phyloP scores from a whole-genome alignment of 2,113 vertebrate species.

The Corydoras sp. region DNA sequence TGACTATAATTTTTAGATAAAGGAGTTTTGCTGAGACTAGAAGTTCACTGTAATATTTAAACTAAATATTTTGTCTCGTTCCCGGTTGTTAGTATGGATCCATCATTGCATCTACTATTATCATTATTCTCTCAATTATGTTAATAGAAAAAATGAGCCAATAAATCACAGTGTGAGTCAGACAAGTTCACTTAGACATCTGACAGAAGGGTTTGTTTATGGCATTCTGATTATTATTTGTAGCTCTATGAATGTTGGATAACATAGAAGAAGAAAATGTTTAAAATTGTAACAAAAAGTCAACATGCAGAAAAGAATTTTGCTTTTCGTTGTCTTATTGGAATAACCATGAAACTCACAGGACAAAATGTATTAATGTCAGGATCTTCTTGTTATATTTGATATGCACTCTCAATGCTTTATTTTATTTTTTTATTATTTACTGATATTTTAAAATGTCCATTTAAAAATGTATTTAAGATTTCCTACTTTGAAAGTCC shows the following conservation, averaged over 20 bases:
- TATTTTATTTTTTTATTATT: too few species aligned
- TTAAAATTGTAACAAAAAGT: slow-evolving; percentile 2
- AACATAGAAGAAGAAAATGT: background rate
- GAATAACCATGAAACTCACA: too few species aligned
- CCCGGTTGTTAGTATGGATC: background rate
- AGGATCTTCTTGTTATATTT: too few species aligned
- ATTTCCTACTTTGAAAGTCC: too few species aligned
- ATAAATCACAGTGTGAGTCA: background rate
- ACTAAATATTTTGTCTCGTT: background rate
- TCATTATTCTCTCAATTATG: too few species aligned
- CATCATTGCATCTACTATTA: background rate
- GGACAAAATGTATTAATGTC: too few species aligned
- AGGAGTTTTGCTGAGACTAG: slow-evolving; percentile 10
- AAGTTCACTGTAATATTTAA: slow-evolving; percentile 13
- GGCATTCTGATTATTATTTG: slow-evolving; percentile 15
- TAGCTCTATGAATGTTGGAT: slow-evolving; percentile 7
- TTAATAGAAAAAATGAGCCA: too few species aligned
- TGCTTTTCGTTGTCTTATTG: background rate
- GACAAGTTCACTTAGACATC: background rate
- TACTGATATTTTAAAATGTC: too few species aligned
- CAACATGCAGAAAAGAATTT: background rate
- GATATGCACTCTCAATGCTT: too few species aligned
- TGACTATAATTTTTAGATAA: slow-evolving; percentile 6
- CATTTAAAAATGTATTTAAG: too few species aligned
- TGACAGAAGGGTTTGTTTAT: slow-evolving; percentile 28